Evolutionary conservation across 2,113 vertebrate species (phyloP), one percentile per base, ranked within the genome.

Genomic region (Amphiprion percula): DNA sequence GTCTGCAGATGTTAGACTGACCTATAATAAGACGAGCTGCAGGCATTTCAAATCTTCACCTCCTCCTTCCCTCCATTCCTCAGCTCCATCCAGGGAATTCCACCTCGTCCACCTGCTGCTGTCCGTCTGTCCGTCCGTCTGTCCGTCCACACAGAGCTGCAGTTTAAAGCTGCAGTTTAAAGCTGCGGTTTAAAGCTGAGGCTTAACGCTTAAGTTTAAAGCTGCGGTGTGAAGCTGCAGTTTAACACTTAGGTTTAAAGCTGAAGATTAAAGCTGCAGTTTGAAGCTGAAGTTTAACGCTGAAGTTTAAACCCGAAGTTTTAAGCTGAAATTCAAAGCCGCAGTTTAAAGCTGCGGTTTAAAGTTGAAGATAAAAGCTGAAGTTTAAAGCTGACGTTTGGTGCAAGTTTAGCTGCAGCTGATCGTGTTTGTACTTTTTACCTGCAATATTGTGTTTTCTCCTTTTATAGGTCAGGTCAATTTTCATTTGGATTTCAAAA

Each of bases 61-160:
- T 80, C 74, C 74, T 74, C 72, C 73, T 74, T 76, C 66, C 68
- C 79, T 37, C 65, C 88, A 85, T 88, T 85, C 84, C 86, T 82
- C n/a, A 3, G 41, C 39, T 87, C 30, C 46, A 50, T 78, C 75
- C 68, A 68, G 84, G 84, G 87, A 79, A 86, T 72, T 77, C 65
- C 84, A n/a, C 74, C 79, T 80, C 73, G 68, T 70, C 84, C 89
- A 92, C 88, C 92, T 93, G 92, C 83, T 89, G 79, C 79, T 16
- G 81, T 72, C 88, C 10, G 66, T 84, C 83, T 30, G 37, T 80
- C 79, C 17, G 81, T 72, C 88, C 7, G 66, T 84, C 83, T 44
- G 47, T 21, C 21, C 7, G 1, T 1, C 70, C 66, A 33, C 75
- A 65, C 58, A 59, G 74, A 74, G 75, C 69, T 77, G 68, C 68